phyloP scores from a whole-genome alignment of 2,113 vertebrate species.

The Hepsetus odoe region DNA sequence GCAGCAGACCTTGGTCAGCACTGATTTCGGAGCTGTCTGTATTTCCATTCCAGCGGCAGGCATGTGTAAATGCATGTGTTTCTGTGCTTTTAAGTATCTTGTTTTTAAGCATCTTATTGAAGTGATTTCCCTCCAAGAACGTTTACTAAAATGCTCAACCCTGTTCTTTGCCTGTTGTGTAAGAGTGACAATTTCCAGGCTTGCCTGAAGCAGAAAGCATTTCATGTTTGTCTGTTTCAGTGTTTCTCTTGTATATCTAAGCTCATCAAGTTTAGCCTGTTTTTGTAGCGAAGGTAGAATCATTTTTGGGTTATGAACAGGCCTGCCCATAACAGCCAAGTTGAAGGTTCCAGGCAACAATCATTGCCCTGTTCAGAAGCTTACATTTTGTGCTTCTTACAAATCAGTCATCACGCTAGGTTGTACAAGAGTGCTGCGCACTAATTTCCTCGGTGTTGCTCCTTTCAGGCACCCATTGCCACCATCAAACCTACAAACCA shows the following conservation, averaged over 20 bases:
- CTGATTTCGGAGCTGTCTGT: slow-evolving; percentile 18
- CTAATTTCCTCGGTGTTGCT: background rate
- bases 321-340: background rate
- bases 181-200: background rate
- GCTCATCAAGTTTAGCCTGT: background rate
- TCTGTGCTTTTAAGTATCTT: slow-evolving; percentile 12
- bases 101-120: background rate
- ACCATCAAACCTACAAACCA: background rate
- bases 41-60: slow-evolving; percentile 25
- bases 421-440: background rate
- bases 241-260: background rate
- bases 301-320: background rate
- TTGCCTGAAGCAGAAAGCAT: background rate
- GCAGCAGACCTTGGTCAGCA: slow-evolving; percentile 10
- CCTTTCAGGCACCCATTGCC: background rate
- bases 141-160: slow-evolving; percentile 5
- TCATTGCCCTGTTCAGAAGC: background rate
- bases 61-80: slow-evolving; percentile 7
- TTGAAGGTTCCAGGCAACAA: background rate
- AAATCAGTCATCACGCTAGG: background rate
- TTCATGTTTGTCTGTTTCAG: background rate
- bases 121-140: slow-evolving; percentile 28
- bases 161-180: background rate
- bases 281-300: background rate
- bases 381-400: background rate